Conservation (phyloP, 1,140 invertebrate genomes). For the Formica selysi region DNA sequence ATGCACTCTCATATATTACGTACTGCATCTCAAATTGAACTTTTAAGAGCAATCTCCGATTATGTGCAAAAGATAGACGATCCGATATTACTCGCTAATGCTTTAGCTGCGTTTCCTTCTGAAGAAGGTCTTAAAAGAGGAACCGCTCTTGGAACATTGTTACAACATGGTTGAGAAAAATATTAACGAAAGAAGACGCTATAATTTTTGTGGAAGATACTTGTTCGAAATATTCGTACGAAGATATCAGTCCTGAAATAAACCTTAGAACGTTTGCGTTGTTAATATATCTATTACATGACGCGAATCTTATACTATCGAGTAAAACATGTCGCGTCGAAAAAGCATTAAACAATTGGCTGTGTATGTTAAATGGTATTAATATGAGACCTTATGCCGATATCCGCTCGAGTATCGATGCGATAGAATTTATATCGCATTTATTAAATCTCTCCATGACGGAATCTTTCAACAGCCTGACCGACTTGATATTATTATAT, state of each 20-base stretch:
- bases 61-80: conserved; percentile 57
- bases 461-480: background rate
- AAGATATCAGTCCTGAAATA: background rate
- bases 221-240: conserved; percentile 40
- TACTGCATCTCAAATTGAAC: conserved; percentile 71
- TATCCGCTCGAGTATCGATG: conserved; percentile 26
- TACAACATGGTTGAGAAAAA: conserved; percentile 53
- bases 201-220: conserved; percentile 58
- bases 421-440: conserved; percentile 67
- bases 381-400: conserved; percentile 71
- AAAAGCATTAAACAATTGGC: conserved; percentile 42
- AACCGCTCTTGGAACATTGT: conserved; percentile 65
- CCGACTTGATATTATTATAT: conserved; percentile 36
- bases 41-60: conserved; percentile 69
- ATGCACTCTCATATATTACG: conserved; percentile 72
- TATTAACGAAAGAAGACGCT: conserved; percentile 28
- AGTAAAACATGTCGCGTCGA: conserved; percentile 25
- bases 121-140: conserved; percentile 61
- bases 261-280: conserved; percentile 61
- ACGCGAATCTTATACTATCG: conserved; percentile 58
- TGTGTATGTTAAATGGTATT: conserved; percentile 44
- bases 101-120: conserved; percentile 69
- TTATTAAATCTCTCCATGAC: conserved; percentile 50
- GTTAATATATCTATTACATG: conserved; percentile 67
- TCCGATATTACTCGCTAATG: conserved; percentile 50